phyloP scores from a whole-genome alignment of 92 coral and sea anemone species.

The Scolanthus callimorphus region DNA sequence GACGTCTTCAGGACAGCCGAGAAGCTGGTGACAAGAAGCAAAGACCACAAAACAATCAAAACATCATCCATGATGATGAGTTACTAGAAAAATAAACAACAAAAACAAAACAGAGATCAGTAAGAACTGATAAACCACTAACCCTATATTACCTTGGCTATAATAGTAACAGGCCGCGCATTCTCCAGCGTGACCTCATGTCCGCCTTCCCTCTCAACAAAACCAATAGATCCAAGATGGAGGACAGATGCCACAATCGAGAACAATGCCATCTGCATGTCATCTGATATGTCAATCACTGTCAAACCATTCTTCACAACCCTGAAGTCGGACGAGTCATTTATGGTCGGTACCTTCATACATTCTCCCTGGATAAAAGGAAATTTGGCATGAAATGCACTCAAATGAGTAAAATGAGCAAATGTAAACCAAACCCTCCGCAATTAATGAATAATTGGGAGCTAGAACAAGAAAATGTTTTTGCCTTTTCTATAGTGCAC shows the following conservation, averaged over 20 bases:
- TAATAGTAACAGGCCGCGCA: slow-evolving; percentile 82
- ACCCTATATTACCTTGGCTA: slow-evolving; percentile 70
- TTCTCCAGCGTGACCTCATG: slow-evolving; percentile 74
- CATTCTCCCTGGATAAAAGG: slow-evolving; percentile 62
- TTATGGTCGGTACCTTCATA: slow-evolving; percentile 60
- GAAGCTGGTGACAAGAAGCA: slow-evolving; percentile 66
- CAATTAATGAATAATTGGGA: too few species aligned
- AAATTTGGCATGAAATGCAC: too few species aligned
- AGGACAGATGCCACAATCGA: slow-evolving; percentile 84
- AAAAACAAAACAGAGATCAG: too few species aligned
- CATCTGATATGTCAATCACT: slow-evolving; percentile 75
- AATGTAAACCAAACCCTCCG: too few species aligned
- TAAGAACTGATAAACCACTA: too few species aligned
- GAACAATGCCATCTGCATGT: slow-evolving; percentile 84
- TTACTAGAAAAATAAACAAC: too few species aligned
- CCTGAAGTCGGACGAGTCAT: slow-evolving; percentile 75
- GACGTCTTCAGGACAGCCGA: slow-evolving; percentile 87
- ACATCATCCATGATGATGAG: too few species aligned
- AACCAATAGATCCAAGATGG: slow-evolving; percentile 85
- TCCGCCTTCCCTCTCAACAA: slow-evolving; percentile 60
- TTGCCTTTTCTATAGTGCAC: too few species aligned
- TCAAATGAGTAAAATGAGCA: too few species aligned
- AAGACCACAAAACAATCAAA: too few species aligned
- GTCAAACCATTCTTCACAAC: slow-evolving; percentile 77
- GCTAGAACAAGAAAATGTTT: too few species aligned